phyloP scores from a whole-genome alignment of 2,888 invertebrate species.

The Graphium colonna region DNA sequence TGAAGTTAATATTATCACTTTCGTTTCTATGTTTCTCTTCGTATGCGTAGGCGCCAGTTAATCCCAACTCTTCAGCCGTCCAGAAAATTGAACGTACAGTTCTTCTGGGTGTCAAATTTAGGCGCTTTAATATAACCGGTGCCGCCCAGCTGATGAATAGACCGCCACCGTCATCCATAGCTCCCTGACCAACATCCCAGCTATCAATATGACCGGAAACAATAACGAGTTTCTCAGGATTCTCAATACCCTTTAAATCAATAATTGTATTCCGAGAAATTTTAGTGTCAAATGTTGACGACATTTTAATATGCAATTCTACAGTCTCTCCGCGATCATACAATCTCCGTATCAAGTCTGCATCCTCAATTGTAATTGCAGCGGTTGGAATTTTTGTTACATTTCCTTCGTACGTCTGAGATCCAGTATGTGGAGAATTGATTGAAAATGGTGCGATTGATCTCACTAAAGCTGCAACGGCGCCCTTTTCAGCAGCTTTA shows the following conservation, averaged over 20 bases:
- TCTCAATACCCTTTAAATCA: constrained; percentile 81
- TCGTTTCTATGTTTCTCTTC: constrained; percentile 78
- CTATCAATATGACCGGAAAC: constrained; percentile 92
- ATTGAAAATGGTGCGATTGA: constrained; percentile 89
- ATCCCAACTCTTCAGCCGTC: constrained; percentile 89
- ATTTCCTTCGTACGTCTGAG: constrained; percentile 80
- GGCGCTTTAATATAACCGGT: constrained; percentile 81
- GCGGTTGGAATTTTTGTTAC: constrained; percentile 85
- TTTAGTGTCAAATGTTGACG: constrained; percentile 77
- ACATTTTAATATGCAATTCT: constrained; percentile 81
- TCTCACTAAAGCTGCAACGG: constrained; percentile 86
- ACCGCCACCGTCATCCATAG: constrained; percentile 93
- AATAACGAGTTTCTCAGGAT: constrained; percentile 80
- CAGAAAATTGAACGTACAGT: constrained; percentile 88
- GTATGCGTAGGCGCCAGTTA: constrained; percentile 84
- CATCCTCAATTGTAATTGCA: constrained; percentile 89
- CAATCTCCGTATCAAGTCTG: constrained; percentile 84
- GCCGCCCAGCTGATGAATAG: constrained; percentile 89
- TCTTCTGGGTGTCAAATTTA: constrained; percentile 84
- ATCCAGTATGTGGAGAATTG: constrained; percentile 88
- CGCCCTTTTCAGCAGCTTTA: constrained; percentile 86
- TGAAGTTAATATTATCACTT: constrained; percentile 83
- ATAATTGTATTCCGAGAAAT: constrained; percentile 86
- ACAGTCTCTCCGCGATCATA: constrained; percentile 74
- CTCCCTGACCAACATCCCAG: constrained; percentile 93